Base-by-base conservation (phyloP, 2,797 vertebrate genomes). In the Chrosomus eos region DNA sequence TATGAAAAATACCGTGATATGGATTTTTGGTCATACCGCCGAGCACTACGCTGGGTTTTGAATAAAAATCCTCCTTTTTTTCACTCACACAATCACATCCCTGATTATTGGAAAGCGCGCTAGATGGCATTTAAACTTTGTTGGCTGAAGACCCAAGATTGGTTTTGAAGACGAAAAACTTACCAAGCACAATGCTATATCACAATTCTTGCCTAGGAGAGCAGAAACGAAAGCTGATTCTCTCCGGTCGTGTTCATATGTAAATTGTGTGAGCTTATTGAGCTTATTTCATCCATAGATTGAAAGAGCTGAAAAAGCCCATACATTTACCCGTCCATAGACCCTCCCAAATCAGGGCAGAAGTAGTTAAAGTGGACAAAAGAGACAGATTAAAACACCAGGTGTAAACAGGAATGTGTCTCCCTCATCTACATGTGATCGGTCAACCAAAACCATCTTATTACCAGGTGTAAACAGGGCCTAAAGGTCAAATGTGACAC, bases 401-500 rank as follows among this genome's bases (percentile, higher is more conserved):
- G 7, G 14, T 64, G 60, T 31, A 31, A 31, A 31, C 26, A 1
- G 26, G 14, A 28, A 64, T 31, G 10, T 13, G 60, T 64, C 14
- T 64, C 7, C 6, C 60, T 64, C 6, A 0, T 31, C 60, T 64
- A 18, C 26, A 31, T 64, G 14, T 64, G 60, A 31, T 64, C 3
- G 3, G 3, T 18, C 26, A 7, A 18, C 60, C 14, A 64, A 31
- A 64, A 18, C 14, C 26, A 64, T 64, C 14, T 64, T 31, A 18
- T 18, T 64, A 31, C 14, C 60, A 64, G 6, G 28, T 18, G 14
- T 64, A 62, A 16, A 62, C 60, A 16, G 60, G 14, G 6, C 26
- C 26, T 64, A 31, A 81, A 33, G 19, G 36, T 77, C 16, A 7
- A 40, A 45, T 80, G 31, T 86, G 45, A 78, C 43, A 64, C 28